These are phyloP conservation scores for Tenualosa thibaudeaui DNA, from an alignment of 2,797 vertebrate genomes.

Conservation along the genomic window DNA sequence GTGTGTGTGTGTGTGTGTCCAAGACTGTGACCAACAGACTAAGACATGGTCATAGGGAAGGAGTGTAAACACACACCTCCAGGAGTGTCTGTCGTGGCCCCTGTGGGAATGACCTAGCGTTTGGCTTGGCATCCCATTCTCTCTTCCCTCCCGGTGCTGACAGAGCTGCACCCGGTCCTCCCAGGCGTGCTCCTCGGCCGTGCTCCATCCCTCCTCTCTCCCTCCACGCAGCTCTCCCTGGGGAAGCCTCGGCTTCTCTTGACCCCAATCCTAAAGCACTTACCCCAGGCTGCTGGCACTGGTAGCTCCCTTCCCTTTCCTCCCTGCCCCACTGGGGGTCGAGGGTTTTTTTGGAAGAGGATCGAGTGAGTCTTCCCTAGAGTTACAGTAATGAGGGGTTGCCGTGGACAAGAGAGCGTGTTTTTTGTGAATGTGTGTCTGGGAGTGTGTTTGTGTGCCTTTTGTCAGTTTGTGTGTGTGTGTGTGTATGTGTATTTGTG, in stretches of 20 bases:
- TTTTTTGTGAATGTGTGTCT: background rate
- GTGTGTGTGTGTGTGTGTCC: background rate
- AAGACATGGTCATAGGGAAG: background rate
- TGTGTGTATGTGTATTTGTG: background rate
- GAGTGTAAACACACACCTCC: background rate
- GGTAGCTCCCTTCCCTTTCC: background rate
- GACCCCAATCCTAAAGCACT: slow-evolving; percentile 29
- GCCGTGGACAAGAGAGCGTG: background rate
- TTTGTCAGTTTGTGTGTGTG: background rate
- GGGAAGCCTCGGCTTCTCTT: slow-evolving; percentile 1
- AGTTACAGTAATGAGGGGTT: background rate
- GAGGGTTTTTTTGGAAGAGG: background rate
- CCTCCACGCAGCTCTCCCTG: background rate
- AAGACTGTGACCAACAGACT: background rate
- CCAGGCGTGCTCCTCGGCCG: background rate
- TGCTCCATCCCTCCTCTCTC: background rate
- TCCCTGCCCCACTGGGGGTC: background rate
- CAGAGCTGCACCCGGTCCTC: background rate
- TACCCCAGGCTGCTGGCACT: background rate
- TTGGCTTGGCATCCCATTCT: background rate
- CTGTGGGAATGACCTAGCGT: background rate
- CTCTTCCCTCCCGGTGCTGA: background rate
- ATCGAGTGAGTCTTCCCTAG: background rate
- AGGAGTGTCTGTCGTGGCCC: background rate
- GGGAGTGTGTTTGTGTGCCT: no score